phyloP scores from a whole-genome alignment of 2,888 invertebrate species.

The Ophonus ardosiacus region DNA sequence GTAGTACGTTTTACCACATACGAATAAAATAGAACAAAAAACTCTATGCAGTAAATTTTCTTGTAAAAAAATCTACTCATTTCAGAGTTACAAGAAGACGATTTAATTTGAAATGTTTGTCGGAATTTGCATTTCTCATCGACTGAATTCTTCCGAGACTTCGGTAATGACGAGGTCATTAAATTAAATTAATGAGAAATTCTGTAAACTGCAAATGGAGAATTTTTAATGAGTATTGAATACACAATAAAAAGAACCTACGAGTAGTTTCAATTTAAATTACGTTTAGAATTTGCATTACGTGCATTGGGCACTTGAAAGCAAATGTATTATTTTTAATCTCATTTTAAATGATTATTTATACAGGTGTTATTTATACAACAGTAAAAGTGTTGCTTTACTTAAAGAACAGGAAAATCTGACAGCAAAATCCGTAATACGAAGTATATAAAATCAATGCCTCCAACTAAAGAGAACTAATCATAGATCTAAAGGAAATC shows the following conservation, averaged over 20 bases:
- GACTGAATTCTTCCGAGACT: neutral
- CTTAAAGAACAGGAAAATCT: too few relatives aligned
- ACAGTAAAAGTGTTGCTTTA: too few relatives aligned
- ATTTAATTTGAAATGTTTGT: slow-evolving; percentile 27
- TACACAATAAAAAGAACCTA: neutral
- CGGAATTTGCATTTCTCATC: slow-evolving; percentile 30
- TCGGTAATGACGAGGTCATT: slow-evolving; percentile 28
- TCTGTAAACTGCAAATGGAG: slow-evolving; percentile 23
- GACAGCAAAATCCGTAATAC: too few relatives aligned
- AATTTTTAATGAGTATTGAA: slow-evolving; percentile 37
- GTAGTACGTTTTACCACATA: neutral
- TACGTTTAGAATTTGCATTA: neutral
- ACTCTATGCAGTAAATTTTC: neutral
- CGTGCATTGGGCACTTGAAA: neutral
- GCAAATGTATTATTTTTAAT: too few relatives aligned
- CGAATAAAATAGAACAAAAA: neutral
- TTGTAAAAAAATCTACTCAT: neutral
- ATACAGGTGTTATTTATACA: too few relatives aligned
- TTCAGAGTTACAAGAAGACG: slow-evolving; percentile 4
- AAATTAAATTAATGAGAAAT: slow-evolving; percentile 31
- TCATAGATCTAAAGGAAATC: too few relatives aligned
- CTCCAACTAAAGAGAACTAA: too few relatives aligned
- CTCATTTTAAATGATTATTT: too few relatives aligned
- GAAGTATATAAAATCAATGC: too few relatives aligned
- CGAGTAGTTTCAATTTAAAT: neutral